Evolutionary conservation across 2,797 vertebrate species (phyloP).

Genomic region (Nasua narica): DNA sequence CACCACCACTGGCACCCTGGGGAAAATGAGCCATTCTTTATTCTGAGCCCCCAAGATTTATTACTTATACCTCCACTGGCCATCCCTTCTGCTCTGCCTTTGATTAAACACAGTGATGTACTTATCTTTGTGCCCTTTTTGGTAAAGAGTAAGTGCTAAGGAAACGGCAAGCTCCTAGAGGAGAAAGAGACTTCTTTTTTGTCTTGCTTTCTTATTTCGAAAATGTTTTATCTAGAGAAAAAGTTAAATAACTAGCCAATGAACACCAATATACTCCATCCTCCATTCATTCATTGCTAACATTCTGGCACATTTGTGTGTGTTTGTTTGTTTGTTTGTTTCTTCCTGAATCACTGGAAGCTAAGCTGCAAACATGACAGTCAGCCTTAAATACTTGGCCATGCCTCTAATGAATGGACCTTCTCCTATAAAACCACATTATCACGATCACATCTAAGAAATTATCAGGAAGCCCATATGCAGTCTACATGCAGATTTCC

Average conservation of each 20-base stretch:
- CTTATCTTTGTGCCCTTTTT: not conserved
- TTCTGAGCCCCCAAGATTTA: not conserved
- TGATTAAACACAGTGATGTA: not conserved
- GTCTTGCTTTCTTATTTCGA: not conserved
- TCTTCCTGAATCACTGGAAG: not conserved
- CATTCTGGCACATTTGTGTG: not conserved
- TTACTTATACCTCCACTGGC: not conserved
- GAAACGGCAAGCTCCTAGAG: not conserved
- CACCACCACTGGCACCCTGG: not conserved
- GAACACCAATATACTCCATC: not conserved
- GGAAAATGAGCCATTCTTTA: not conserved
- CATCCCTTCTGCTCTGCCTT: not conserved
- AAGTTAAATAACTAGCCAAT: not conserved
- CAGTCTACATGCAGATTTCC: not conserved
- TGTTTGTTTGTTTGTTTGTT: not conserved
- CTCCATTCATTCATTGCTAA: not conserved
- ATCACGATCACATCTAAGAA: not conserved
- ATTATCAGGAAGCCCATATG: not conserved
- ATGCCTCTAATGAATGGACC: not conserved
- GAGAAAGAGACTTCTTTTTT: not conserved
- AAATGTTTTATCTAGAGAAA: not conserved
- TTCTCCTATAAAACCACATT: not conserved
- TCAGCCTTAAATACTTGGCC: not conserved
- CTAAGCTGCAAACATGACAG: not conserved
- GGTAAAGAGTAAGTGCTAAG: not conserved